These are phyloP conservation scores for Tipula unca DNA, from an alignment of 2,888 invertebrate genomes.

Conservation along the genomic window DNA sequence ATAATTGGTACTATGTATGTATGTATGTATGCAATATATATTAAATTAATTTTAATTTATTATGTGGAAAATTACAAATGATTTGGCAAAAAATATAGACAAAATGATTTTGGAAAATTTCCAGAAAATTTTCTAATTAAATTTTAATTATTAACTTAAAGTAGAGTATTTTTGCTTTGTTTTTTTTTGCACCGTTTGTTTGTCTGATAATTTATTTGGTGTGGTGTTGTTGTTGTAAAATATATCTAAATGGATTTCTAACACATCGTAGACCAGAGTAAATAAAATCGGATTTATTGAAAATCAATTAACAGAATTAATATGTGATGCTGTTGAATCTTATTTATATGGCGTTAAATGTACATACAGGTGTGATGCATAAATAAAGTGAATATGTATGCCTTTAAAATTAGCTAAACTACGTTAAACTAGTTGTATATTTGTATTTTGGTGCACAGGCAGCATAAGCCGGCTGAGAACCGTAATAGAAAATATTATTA, in stretches of 20 bases:
- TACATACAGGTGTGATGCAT: too few relatives aligned
- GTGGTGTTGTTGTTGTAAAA: background rate
- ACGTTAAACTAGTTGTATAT: too few relatives aligned
- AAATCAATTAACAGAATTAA: background rate
- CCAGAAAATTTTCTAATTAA: background rate
- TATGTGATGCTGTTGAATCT: background rate
- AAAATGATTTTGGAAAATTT: background rate
- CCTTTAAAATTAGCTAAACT: too few relatives aligned
- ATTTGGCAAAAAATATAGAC: background rate
- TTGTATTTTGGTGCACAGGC: too few relatives aligned
- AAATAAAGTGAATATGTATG: too few relatives aligned
- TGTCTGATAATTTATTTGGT: background rate
- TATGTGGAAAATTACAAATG: background rate
- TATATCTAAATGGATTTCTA: background rate
- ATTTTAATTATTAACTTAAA: background rate
- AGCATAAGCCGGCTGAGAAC: too few relatives aligned
- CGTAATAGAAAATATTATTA: too few relatives aligned
- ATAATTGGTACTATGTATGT: too few relatives aligned
- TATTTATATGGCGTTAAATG: background rate
- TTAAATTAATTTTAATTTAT: background rate
- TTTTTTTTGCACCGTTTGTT: background rate
- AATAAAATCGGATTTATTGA: background rate
- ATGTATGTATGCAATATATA: too few relatives aligned
- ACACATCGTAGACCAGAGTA: background rate
- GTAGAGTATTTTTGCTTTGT: background rate